These are phyloP conservation scores for Eilema depressum DNA, from an alignment of 2,888 invertebrate species.

Conservation along the genomic window DNA sequence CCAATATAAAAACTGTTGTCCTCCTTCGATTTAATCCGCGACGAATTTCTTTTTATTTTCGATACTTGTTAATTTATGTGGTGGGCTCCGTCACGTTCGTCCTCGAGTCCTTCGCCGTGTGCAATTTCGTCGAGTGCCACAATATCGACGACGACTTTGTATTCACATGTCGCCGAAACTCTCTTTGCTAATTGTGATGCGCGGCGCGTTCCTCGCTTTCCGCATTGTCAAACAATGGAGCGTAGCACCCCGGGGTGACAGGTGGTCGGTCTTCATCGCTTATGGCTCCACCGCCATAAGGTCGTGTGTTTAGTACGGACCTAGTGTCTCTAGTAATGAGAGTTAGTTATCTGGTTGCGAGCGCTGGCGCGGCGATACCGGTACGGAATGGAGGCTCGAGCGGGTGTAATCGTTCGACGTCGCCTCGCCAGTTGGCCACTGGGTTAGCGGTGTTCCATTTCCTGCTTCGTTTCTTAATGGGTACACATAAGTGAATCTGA, in stretches of 20 bases:
- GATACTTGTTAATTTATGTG: conserved; percentile 53
- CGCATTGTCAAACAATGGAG: conserved; percentile 80
- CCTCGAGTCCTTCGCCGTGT: conserved; percentile 72
- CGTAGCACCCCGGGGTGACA: conserved; percentile 74
- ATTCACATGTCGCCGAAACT: conserved; percentile 82
- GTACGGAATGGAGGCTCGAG: conserved; percentile 78
- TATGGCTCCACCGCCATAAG: conserved; percentile 58
- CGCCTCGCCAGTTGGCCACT: conserved; percentile 84
- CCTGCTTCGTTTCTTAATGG: conserved; percentile 81
- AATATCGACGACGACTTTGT: conserved; percentile 74
- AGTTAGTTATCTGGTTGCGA: conserved; percentile 66
- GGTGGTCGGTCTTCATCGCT: conserved; percentile 70
- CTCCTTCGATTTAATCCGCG: conserved; percentile 60
- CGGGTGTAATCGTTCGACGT: conserved; percentile 76
- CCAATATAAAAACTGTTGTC: conserved; percentile 54
- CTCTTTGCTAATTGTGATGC: conserved; percentile 83
- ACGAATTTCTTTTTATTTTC: conserved; percentile 63
- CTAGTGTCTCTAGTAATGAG: conserved; percentile 64
- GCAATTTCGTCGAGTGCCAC: conserved; percentile 64
- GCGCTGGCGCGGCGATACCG: conserved; percentile 75
- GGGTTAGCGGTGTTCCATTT: conserved; percentile 85
- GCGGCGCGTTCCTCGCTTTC: conserved; percentile 76
- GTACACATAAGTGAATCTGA: conserved; percentile 65
- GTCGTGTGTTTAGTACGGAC: conserved; percentile 55
- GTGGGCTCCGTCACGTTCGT: conserved; percentile 66